Conservation (phyloP, 2,797 vertebrate genomes). For the Dipus sagitta region DNA sequence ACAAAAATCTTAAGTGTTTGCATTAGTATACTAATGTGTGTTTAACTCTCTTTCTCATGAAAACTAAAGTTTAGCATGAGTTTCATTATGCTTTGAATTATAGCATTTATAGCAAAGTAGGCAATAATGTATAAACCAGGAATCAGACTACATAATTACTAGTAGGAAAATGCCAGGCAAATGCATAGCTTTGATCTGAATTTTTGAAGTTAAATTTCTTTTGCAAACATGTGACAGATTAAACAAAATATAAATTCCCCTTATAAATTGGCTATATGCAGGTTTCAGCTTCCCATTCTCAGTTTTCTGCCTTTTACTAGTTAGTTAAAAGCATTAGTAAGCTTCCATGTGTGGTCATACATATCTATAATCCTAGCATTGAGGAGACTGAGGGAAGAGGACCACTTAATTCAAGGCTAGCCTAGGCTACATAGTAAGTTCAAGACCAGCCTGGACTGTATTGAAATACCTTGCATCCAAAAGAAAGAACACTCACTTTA, state of each 20-base stretch:
- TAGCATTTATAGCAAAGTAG: neutral
- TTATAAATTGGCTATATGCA: slow-evolving; percentile 8
- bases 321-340: neutral
- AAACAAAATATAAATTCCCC: slow-evolving; percentile 41
- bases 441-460: too few species aligned
- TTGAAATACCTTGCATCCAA: neutral
- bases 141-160: neutral
- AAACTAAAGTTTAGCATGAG: neutral
- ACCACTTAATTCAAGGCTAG: neutral
- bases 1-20: neutral
- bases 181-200: neutral
- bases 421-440: neutral
- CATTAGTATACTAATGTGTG: neutral
- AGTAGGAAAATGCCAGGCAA: slow-evolving; percentile 4
- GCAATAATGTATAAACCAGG: neutral
- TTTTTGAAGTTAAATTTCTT: neutral
- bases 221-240: slow-evolving; percentile 33
- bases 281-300: slow-evolving; percentile 18
- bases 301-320: neutral
- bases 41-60: neutral
- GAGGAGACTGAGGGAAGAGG: neutral
- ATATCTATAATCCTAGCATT: neutral
- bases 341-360: neutral
- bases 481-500: neutral
- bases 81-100: neutral